Base-by-base conservation (phyloP, 2,888 invertebrate species). In the Clepsis dumicolana region DNA sequence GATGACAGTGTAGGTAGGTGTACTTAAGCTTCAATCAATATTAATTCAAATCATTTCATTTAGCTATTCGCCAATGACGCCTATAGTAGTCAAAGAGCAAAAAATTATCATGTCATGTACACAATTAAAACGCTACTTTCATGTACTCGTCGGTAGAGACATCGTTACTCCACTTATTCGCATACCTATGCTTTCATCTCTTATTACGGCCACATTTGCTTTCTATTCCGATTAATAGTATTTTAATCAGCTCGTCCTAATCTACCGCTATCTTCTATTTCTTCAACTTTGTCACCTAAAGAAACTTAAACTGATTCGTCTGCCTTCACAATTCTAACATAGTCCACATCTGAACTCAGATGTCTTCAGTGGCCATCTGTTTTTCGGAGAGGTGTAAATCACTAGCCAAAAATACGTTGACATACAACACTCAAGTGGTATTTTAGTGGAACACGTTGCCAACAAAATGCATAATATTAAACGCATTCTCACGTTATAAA, bases 401-500 rank as follows among this genome's bases (percentile, higher is more conserved):
- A 21, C 25, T 63, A 29, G 16, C 44, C 16, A 44, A 44, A 48
- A 24, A 50, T 24, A 50, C 14, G 2, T 50, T n/a, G n/a, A n/a
- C 5, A 44, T 18, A 8, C 7, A 16, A 44, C 52, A 27, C 25
- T 25, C 8, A 21, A 35, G 38, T 24, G 61, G 41, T 53, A 18
- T 32, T 53, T 61, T 61, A 27, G 38, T 54, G 48, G 41, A 44
- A 65, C n/a, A 48, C 24, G 44, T 56, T 66, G 66, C 54, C 66
- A 66, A 21, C 21, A 48, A 66, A 66, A 66, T 66, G 54, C 27
- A 54, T 65, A 41, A 52, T 24, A 35, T 48, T 65, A 65, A 62
- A 48, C 12, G 77, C 80, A 77, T 80, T 82, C 76, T 69, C 79
- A 81, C 79, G 75, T 71, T 71, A 66, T 66, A 48, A 66, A 56